phyloP scores from a whole-genome alignment of 2,888 invertebrate genomes.

The Rotaria magnacalcarata region DNA sequence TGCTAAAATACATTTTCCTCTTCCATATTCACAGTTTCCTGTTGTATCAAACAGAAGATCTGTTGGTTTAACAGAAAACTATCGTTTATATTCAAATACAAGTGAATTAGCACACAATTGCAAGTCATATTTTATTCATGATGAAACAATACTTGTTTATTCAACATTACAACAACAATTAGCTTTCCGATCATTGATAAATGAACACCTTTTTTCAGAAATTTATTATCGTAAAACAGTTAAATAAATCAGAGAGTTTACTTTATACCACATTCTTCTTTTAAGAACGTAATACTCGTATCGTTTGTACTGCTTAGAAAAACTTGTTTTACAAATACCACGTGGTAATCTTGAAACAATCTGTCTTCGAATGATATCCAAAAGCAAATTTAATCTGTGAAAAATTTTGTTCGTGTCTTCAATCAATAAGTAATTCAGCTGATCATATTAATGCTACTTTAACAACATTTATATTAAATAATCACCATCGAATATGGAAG shows the following conservation, averaged over 20 bases:
- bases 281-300: conserved; percentile 66
- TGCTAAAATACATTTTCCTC: conserved; percentile 35
- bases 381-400: conserved; percentile 3
- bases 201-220: conserved; percentile 1
- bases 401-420: background rate
- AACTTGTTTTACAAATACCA: conserved; percentile 80
- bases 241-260: too few relatives aligned
- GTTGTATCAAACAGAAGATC: background rate
- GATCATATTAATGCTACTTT: background rate
- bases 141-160: conserved; percentile 66
- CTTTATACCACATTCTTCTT: too few relatives aligned
- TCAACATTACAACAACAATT: conserved; percentile 26
- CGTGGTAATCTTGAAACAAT: conserved; percentile 88
- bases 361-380: conserved; percentile 67
- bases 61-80: conserved; percentile 42
- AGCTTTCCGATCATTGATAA: background rate
- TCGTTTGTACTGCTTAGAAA: conserved; percentile 69
- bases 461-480: background rate
- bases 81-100: conserved; percentile 46
- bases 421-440: background rate
- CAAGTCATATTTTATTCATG: conserved; percentile 68
- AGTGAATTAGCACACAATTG: conserved; percentile 66
- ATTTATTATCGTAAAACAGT: conserved; percentile 7
- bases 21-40: conserved; percentile 38
- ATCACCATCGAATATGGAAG: conserved; percentile 25